phyloP scores from a whole-genome alignment of 2,113 vertebrate genomes.

The Seriola dumerili region DNA sequence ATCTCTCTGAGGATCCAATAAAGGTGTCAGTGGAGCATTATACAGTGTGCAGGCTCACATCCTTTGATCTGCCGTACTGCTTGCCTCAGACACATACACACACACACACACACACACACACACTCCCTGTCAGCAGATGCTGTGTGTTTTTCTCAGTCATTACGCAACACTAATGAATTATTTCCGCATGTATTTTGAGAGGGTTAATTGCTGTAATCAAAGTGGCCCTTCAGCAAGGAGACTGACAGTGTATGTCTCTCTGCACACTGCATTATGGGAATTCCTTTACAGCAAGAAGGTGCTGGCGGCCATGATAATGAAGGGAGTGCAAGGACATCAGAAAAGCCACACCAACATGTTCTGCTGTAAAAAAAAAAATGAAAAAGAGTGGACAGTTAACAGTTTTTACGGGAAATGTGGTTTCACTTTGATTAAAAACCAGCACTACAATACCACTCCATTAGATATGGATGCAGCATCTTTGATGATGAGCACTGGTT shows the following conservation, averaged over 20 bases:
- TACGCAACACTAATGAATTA: background rate
- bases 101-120: background rate
- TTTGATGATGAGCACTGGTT: too few relatives aligned
- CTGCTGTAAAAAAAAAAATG: too few relatives aligned
- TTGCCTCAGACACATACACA: background rate
- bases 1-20: constrained; percentile 35
- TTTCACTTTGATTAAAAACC: too few relatives aligned
- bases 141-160: background rate
- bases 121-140: background rate
- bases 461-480: too few relatives aligned
- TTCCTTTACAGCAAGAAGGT: background rate
- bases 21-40: constrained; percentile 25
- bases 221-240: background rate
- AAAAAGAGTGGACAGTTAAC: too few relatives aligned
- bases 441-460: too few relatives aligned
- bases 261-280: background rate
- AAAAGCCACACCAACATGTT: too few relatives aligned
- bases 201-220: constrained; percentile 16
- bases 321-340: background rate
- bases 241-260: background rate
- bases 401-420: too few relatives aligned
- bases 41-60: background rate
- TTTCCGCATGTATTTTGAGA: constrained; percentile 1
- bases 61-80: constrained; percentile 20
- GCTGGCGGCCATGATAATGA: background rate